Base-by-base conservation (phyloP, 2,113 vertebrate species). In the Psettodes erumei region DNA sequence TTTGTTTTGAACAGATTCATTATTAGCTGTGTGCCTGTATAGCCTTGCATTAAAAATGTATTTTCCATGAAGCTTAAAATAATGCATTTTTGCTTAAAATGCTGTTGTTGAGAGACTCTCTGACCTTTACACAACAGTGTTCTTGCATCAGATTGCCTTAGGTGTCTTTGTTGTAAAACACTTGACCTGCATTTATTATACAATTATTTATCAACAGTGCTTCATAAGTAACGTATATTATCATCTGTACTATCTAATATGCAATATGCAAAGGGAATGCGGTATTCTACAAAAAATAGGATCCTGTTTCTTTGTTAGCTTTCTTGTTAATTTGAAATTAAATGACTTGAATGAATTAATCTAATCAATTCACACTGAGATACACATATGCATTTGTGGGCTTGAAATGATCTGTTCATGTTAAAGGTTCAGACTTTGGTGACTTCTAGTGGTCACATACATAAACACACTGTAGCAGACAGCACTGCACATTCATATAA, bases 391-490 rank as follows among this genome's bases (percentile, higher is more conserved):
- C 32, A 38, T 25, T 30, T 21, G 2, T 54, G 25, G 38, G 15
- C 53, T n/a, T n/a, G n/a, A n/a, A n/a, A n/a, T 55, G 23, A 27
- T 5, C 1, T 32, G 23, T 40, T 4, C 11, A 32, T 2, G 48
- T 43, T 4, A 35, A 37, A 47, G 38, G 10, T 21, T 35, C 2
- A 48, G 19, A 63, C n/a, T 71, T 40, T 38, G 25, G 32, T 4
- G 25, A 38, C 48, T n/a, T 42, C 51, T 25, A n/a, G 59, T 56
- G 66, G 66, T 37, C 43, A 47, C 27, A 21, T 68, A 2, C 27
- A 23, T 42, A 33, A 69, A 55, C 11, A 38, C 32, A 48, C 18
- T 23, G 6, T 55, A 5, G 7, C 51, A 60, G 33, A 51, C 35
- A 32, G 12, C 37, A 15, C 3, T 53, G 30, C 16, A 40, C 5